phyloP scores from a whole-genome alignment of 2,797 vertebrate species.

The Strix occidentalis region DNA sequence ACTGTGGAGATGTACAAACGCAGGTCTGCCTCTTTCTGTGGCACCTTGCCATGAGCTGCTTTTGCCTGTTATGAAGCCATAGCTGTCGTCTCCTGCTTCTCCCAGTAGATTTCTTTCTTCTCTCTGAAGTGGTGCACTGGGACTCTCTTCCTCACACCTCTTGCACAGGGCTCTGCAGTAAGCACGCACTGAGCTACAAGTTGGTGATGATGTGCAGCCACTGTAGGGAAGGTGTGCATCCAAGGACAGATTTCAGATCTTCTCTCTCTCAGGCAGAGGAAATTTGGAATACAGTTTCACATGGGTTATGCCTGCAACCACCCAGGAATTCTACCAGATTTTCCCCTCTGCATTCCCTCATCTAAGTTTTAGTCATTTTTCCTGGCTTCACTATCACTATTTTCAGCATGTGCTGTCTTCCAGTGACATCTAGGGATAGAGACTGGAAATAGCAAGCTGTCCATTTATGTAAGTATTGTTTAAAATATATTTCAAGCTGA shows the following conservation, averaged over 20 bases:
- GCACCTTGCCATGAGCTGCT: neutral
- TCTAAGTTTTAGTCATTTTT: neutral
- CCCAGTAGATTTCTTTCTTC: neutral
- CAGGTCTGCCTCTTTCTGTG: neutral
- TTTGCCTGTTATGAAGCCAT: accelerated
- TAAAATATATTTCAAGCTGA: neutral
- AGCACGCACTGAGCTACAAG: neutral
- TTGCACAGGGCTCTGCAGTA: neutral
- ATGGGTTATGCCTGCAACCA: neutral
- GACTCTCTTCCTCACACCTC: neutral
- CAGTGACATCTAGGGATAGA: conserved; percentile 45
- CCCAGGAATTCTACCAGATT: neutral
- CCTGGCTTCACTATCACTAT: neutral
- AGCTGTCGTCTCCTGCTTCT: neutral
- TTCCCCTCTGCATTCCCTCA: neutral
- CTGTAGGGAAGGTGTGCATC: accelerated
- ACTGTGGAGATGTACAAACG: neutral
- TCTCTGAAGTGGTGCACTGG: neutral
- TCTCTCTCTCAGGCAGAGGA: neutral
- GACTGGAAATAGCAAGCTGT: neutral
- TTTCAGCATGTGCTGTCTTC: neutral
- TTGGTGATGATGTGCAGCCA: accelerated
- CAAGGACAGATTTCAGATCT: neutral
- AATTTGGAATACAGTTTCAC: neutral
- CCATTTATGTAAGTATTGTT: neutral